Evolutionary conservation across 2,797 vertebrate genomes (phyloP), one percentile per base, ranked within the genome.

Genomic region (Carcharodon carcharias): DNA sequence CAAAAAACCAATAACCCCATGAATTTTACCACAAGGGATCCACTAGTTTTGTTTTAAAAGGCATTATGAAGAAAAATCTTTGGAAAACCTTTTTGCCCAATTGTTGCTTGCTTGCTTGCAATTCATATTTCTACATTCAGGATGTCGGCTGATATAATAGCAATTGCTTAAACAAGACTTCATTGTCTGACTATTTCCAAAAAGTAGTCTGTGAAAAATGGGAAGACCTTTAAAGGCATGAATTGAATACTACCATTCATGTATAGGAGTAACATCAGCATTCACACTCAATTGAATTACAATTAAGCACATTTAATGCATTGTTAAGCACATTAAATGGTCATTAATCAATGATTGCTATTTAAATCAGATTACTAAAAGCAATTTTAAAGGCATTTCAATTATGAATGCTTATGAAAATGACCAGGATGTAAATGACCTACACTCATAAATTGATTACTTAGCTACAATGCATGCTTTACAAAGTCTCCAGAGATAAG

Each of bases 241-340:
- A 77, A 95, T 71, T 95, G 65, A 71, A 95, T 73, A 23, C 93
- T 71, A 50, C 93, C 67, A 73, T 95, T 95, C 67, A 73, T 95
- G 94, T 56, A 71, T 31, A 35, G 69, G 94, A 95, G 45, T 77
- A 95, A 95, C 50, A 77, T 95, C 94, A 77, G n/a, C 28, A 73
- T 54, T 95, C 94, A 95, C 45, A 95, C 45, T 54, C 45, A 95
- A 77, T 95, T 95, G 94, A 77, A 77, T 50, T 95, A 77, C 94
- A 95, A 95, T 95, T 77, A 95, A 77, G 65, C 94, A 77, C 94
- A 95, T 95, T 95, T 95, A 95, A 95, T 77, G 69, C 94, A 95
- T 95, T 95, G 69, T 95, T 95, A 77, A 95, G 50, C 94, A 77
- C 69, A 95, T 95, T 95, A 95, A 77, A 95, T 77, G 54, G 94